A percentile compares a stretch with the other conserved stretches of the same genome.
Evolutionary conservation across 2,113 vertebrate species (phyloP).

Genomic region (Platysteira castanea): DNA sequence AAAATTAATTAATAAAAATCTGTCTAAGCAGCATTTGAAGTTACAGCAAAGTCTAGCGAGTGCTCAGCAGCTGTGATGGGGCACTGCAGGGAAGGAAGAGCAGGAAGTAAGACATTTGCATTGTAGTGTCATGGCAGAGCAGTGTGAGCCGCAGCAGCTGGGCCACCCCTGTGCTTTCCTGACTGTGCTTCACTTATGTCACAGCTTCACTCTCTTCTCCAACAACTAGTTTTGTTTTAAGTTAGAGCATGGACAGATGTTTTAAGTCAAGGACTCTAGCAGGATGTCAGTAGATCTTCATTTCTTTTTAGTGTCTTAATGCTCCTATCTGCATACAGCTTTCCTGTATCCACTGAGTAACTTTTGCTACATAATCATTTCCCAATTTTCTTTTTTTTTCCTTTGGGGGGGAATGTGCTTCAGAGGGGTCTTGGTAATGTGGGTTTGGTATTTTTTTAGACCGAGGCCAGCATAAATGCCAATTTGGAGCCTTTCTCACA

Average conservation of each 20-base stretch:
- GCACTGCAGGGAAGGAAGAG: background rate
- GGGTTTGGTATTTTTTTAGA: background rate
- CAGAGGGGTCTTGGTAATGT: background rate
- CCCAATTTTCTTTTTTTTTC: background rate
- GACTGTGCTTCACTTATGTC: background rate
- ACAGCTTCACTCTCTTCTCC: background rate
- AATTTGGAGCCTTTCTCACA: background rate
- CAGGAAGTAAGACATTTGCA: background rate
- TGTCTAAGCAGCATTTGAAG: background rate
- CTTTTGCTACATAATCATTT: background rate
- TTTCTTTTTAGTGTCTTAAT: background rate
- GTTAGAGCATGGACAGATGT: background rate
- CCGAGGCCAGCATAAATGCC: background rate
- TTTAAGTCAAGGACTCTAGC: background rate
- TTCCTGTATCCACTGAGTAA: background rate
- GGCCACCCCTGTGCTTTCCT: background rate
- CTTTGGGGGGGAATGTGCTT: background rate
- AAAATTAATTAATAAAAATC: background rate
- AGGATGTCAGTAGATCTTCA: background rate
- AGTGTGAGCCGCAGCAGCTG: background rate
- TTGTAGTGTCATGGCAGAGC: background rate
- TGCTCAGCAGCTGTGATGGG: background rate
- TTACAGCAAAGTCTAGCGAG: background rate
- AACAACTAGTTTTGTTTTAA: background rate
- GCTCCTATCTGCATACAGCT: background rate